A percentile compares a stretch with the other conserved stretches of the same genome.
phyloP scores from a whole-genome alignment of 2,888 invertebrate species.

The Archips crataeganus region DNA sequence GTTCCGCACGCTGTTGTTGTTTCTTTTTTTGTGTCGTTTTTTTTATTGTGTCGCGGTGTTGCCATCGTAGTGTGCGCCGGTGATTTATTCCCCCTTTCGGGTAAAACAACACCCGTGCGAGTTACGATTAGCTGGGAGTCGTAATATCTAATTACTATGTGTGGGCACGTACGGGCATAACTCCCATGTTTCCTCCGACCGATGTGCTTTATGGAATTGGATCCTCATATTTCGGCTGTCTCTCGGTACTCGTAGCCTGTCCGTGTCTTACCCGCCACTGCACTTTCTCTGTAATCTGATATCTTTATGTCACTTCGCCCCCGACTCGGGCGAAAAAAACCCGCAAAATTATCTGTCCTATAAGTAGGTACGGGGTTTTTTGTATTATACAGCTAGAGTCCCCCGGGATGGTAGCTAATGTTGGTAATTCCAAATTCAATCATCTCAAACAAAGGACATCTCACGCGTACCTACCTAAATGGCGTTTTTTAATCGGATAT shows the following conservation, averaged over 20 bases:
- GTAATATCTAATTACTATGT: conserved; percentile 86
- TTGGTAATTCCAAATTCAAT: conserved; percentile 83
- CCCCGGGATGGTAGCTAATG: conserved; percentile 74
- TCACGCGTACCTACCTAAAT: conserved; percentile 83
- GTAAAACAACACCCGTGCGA: conserved; percentile 85
- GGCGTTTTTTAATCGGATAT: conserved; percentile 86
- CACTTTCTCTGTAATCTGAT: conserved; percentile 74
- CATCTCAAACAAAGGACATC: conserved; percentile 83
- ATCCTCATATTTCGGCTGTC: conserved; percentile 84
- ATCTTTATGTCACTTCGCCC: conserved; percentile 61
- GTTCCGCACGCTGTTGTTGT: conserved; percentile 81
- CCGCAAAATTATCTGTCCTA: conserved; percentile 52
- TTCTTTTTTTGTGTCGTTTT: conserved; percentile 74
- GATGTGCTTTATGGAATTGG: conserved; percentile 85
- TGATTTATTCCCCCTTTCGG: conserved; percentile 84
- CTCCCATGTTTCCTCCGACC: conserved; percentile 80
- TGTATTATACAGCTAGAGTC: conserved; percentile 61
- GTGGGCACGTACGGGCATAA: conserved; percentile 83
- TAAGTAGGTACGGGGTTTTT: conserved; percentile 62
- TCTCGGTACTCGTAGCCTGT: conserved; percentile 77
- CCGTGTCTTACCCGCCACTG: conserved; percentile 68
- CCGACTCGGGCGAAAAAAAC: conserved; percentile 54
- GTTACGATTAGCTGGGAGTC: conserved; percentile 82
- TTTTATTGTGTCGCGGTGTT: conserved; percentile 75
- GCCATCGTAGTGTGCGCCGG: conserved; percentile 63